These are phyloP conservation scores for Gallinago undulata DNA, from an alignment of 2,113 vertebrate species.

Conservation along the genomic window DNA sequence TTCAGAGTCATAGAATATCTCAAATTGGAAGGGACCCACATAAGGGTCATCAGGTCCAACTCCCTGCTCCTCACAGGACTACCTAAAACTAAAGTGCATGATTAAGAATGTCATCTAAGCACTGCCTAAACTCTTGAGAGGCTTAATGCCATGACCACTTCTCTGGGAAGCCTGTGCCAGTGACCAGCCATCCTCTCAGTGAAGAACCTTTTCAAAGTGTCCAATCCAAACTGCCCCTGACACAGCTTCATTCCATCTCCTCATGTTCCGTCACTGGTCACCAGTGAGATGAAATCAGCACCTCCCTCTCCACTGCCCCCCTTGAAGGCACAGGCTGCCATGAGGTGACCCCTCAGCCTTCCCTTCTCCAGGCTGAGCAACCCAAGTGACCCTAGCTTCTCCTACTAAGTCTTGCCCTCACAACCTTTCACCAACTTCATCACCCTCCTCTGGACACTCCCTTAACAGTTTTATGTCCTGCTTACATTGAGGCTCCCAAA, in stretches of 20 bases:
- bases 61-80: accelerated
- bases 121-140: not conserved
- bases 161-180: not conserved
- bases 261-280: accelerated
- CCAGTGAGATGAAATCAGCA: not conserved
- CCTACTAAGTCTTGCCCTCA: not conserved
- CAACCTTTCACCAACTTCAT: not conserved
- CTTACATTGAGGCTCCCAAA: not conserved
- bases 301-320: accelerated
- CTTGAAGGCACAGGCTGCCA: not conserved
- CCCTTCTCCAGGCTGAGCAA: not conserved
- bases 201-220: not conserved
- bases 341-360: not conserved
- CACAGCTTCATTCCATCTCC: not conserved
- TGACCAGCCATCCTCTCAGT: accelerated
- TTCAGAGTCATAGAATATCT: not conserved
- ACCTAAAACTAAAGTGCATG: not conserved
- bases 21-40: not conserved
- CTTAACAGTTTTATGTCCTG: not conserved
- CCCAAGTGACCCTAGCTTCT: not conserved
- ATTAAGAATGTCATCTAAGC: accelerated
- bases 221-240: not conserved
- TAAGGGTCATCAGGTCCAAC: not conserved
- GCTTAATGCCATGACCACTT: not conserved
- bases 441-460: not conserved